Evolutionary conservation across 1,140 invertebrate species (phyloP).

Genomic region (Pectinophora gossypiella): DNA sequence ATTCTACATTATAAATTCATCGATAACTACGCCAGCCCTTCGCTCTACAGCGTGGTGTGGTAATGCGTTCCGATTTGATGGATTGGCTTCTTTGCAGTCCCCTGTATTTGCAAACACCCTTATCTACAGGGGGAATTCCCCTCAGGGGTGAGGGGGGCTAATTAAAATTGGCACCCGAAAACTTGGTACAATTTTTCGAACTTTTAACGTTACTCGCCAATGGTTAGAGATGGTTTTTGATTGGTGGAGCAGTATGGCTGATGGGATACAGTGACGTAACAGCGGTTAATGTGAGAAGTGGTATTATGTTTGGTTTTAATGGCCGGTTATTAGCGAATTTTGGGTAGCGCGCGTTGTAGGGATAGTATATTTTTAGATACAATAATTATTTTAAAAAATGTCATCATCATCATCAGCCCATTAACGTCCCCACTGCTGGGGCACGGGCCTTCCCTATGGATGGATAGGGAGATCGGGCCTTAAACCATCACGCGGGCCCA

Average conservation of each 20-base stretch:
- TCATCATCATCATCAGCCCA: too few species aligned
- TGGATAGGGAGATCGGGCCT: too few species aligned
- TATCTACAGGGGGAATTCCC: constrained; percentile 33
- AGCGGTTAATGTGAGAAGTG: neutral
- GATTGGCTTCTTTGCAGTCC: constrained; percentile 71
- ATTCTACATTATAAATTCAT: constrained; percentile 13
- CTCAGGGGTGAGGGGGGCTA: constrained; percentile 38
- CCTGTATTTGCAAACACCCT: constrained; percentile 72
- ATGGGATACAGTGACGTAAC: neutral
- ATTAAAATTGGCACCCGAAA: constrained; percentile 66
- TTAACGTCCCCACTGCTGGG: too few species aligned
- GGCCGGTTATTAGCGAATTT: neutral
- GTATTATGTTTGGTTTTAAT: neutral
- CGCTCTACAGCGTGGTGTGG: constrained; percentile 61
- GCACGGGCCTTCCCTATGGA: too few species aligned
- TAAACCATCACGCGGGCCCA: too few species aligned
- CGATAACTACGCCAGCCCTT: constrained; percentile 22
- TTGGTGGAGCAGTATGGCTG: neutral
- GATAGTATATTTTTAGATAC: too few species aligned
- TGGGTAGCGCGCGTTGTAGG: too few species aligned
- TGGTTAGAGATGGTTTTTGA: neutral
- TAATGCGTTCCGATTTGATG: constrained; percentile 72
- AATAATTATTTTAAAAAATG: too few species aligned
- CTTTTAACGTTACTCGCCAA: neutral
- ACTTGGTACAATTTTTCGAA: neutral